These are phyloP conservation scores for Ageneiosus marmoratus DNA, from an alignment of 2,113 vertebrate species.

Conservation along the genomic window DNA sequence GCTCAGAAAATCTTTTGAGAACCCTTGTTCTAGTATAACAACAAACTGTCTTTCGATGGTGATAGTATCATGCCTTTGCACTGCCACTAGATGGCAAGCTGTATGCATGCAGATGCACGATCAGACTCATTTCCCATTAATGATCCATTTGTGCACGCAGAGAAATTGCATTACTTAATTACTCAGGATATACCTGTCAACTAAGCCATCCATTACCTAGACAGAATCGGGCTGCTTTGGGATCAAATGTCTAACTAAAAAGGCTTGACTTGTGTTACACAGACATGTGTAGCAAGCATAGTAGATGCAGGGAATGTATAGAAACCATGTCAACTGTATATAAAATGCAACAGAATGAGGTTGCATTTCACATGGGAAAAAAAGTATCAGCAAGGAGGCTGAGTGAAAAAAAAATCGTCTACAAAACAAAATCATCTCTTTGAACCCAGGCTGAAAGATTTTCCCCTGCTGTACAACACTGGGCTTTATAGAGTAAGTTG, in stretches of 20 bases:
- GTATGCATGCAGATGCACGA: background rate
- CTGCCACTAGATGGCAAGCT: constrained; percentile 62
- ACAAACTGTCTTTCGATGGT: background rate
- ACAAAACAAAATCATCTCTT: constrained; percentile 22
- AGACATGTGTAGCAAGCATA: background rate
- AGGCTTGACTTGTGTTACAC: constrained; percentile 23
- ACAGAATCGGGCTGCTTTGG: constrained; percentile 16
- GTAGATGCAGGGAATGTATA: background rate
- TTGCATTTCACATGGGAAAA: constrained; percentile 16
- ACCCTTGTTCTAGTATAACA: background rate
- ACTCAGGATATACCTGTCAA: constrained; percentile 43
- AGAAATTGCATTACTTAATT: constrained; percentile 29
- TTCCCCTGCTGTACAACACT: constrained; percentile 2
- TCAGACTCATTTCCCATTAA: constrained; percentile 21
- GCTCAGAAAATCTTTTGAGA: background rate
- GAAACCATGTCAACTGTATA: constrained; percentile 29
- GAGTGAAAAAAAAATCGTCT: constrained; percentile 16
- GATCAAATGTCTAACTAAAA: constrained; percentile 42
- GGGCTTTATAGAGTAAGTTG: constrained; percentile 22
- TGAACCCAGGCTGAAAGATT: constrained; percentile 30
- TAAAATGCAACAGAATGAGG: constrained; percentile 4
- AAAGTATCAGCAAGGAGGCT: background rate
- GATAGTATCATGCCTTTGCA: background rate
- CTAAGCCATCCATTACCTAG: constrained; percentile 29
- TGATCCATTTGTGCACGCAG: constrained; percentile 26